Percentiles rank a stretch among this genome's conserved stretches.
Evolutionary conservation across 2,888 invertebrate genomes (phyloP).

Genomic region (Nymphalis polychloros): DNA sequence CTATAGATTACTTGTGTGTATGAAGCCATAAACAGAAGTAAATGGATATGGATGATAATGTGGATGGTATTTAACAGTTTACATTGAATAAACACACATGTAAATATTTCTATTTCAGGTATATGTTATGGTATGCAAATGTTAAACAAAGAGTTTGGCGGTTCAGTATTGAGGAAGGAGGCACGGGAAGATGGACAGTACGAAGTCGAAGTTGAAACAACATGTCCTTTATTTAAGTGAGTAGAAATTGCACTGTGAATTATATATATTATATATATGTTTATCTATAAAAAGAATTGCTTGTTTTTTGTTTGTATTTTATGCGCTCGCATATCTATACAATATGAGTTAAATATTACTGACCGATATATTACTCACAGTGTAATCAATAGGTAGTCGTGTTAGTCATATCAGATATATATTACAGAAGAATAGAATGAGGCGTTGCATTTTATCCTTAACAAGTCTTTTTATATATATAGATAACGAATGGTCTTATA

Average conservation of each 20-base stretch:
- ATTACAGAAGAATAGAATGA: no score
- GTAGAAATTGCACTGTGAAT: constrained; percentile 33
- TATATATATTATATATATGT: neutral
- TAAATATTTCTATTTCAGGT: constrained; percentile 79
- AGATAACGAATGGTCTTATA: no score
- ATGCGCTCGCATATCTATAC: no score
- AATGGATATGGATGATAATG: no score
- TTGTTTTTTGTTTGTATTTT: no score
- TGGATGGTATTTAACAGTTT: neutral
- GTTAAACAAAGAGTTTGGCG: constrained; percentile 98
- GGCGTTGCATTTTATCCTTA: no score
- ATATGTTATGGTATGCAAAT: constrained; percentile 99
- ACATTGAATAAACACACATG: neutral
- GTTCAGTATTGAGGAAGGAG: constrained; percentile 92
- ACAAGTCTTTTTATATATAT: no score
- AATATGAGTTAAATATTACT: no score
- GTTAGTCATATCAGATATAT: no score
- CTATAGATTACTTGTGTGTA: constrained; percentile 1
- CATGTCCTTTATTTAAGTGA: constrained; percentile 96
- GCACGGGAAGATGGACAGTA: constrained; percentile 97
- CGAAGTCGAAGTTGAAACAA: constrained; percentile 92
- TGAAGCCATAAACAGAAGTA: neutral
- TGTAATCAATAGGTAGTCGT: no score
- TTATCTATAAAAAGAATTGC: constrained; percentile 1
- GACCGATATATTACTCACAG: no score